Evolutionary conservation across 2,888 invertebrate genomes (phyloP), one percentile per base, ranked within the genome.

Genomic region (Ommatoiulus sabulosus): DNA sequence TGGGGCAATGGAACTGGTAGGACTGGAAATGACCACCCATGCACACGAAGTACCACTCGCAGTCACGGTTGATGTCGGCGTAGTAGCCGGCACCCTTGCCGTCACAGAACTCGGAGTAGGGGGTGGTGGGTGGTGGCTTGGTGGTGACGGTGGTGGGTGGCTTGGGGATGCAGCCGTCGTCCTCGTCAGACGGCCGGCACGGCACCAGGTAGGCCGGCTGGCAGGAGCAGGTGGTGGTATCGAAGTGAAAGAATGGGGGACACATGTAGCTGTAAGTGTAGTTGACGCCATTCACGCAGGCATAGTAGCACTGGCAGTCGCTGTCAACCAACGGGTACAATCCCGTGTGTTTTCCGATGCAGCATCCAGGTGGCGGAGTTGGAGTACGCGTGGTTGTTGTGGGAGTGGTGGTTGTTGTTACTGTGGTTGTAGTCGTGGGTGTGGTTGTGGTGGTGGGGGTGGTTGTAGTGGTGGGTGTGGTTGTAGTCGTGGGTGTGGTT

Each of bases 21-120:
- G 86, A 48, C 3, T 44, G 46, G 15, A 35, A 52, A 2, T 24
- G 20, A 0, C 46, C 44, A 4, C 43, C 44, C 46, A 48, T 35
- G 48, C 87, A 87, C 87, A 87, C 87, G 20, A 87, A 87, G 48
- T 48, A 87, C 87, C 87, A 87, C n/a, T 87, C 87, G 87, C 87
- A 87, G 24, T 44, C 24, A 3, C 87, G 44, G 46, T 48, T 44
- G 1, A 87, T 15, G 48, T 87, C 87, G 5, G 87, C 87, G 48
- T 87, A 87, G 48, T 87, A 87, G 35, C 87, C 87, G 17, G 87
- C 17, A 1, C 44, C 44, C 35, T 52, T 44, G 4, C 52, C 87
- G 20, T 5, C 7, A 20, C 87, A 87, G 48, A 43, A 87, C 20
- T 87, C 20, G 15, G 87, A 87, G 20, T n/a, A 52, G 44, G 87